These are phyloP conservation scores for Syrrhaptes paradoxus DNA, from an alignment of 2,113 vertebrate genomes.

Conservation along the genomic window DNA sequence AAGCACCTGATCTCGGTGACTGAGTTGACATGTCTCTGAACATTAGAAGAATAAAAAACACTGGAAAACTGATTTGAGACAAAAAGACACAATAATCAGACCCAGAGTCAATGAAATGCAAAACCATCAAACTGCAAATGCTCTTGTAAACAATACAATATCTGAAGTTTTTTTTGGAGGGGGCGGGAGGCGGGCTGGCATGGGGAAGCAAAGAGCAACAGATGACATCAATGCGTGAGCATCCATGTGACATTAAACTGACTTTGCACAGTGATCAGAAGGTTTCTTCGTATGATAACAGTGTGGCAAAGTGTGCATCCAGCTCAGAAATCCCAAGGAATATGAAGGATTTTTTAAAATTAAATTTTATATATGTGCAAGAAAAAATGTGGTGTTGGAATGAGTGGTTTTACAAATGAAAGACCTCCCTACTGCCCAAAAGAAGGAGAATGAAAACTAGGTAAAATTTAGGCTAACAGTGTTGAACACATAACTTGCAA, in stretches of 20 bases:
- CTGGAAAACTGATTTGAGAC: not conserved
- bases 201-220: not conserved
- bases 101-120: not conserved
- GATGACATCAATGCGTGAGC: not conserved
- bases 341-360: not conserved
- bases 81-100: not conserved
- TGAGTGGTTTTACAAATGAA: not conserved
- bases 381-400: not conserved
- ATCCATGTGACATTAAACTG: not conserved
- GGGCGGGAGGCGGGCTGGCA: no score
- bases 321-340: not conserved
- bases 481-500: not conserved
- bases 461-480: not conserved
- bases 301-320: not conserved
- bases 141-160: not conserved
- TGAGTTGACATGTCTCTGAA: not conserved
- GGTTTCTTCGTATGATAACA: not conserved
- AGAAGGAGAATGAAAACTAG: not conserved
- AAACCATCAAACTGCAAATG: not conserved
- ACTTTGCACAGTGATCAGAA: not conserved
- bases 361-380: not conserved
- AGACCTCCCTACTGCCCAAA: not conserved
- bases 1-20: no score
- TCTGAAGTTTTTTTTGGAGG: not conserved
- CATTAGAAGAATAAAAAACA: not conserved